A percentile compares a stretch with the other conserved stretches of the same genome.
Evolutionary conservation across 2,888 invertebrate genomes (phyloP).

Genomic region (Geotrupes spiniger): DNA sequence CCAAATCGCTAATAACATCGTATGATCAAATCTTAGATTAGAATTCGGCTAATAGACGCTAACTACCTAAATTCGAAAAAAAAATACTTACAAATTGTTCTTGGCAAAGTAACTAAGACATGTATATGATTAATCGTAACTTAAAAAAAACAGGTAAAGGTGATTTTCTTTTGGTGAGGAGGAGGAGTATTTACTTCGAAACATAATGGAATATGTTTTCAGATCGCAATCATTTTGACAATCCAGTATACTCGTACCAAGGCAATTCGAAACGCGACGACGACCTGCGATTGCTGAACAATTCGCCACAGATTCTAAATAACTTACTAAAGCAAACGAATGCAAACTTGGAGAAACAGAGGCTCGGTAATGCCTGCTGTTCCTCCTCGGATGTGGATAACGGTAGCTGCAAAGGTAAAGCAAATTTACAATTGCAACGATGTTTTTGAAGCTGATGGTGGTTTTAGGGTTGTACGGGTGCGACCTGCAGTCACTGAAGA

Average conservation of each 20-base stretch:
- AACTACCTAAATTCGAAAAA: no score
- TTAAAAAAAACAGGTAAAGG: neutral
- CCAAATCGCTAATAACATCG: no score
- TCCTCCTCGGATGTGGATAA: constrained; percentile 51
- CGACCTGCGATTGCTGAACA: constrained; percentile 59
- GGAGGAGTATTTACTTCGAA: constrained; percentile 4
- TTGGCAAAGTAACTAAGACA: no score
- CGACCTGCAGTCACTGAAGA: constrained; percentile 71
- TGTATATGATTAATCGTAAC: no score
- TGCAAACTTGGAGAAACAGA: constrained; percentile 59
- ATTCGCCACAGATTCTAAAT: constrained; percentile 58
- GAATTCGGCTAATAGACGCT: no score
- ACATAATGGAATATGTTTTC: no score
- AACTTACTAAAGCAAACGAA: constrained; percentile 61
- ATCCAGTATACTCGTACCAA: constrained; percentile 84
- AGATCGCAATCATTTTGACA: constrained; percentile 88
- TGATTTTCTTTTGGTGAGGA: neutral
- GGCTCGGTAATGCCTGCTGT: constrained; percentile 52
- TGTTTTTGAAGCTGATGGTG: neutral
- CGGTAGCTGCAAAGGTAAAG: constrained; percentile 16
- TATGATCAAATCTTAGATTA: no score
- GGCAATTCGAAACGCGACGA: constrained; percentile 53
- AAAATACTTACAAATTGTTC: no score
- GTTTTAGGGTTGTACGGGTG: constrained; percentile 54
- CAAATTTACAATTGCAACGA: no score